Percentiles rank a stretch among this genome's conserved stretches.
Evolutionary conservation across 2,888 invertebrate genomes (phyloP).

Genomic region (Zonitis immaculata): DNA sequence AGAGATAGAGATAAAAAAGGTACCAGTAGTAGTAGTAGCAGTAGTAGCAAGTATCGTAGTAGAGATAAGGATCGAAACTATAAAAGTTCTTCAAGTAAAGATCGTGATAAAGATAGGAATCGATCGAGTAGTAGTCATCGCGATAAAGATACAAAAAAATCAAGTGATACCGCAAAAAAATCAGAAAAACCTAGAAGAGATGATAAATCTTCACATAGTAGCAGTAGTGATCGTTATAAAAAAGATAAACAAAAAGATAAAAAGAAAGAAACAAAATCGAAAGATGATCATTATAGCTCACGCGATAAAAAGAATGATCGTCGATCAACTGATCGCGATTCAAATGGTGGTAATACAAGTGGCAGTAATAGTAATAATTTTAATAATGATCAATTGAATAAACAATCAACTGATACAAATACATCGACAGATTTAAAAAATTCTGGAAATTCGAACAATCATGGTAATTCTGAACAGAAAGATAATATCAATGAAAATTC

Average conservation of each 20-base stretch:
- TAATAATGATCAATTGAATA: conserved; percentile 62
- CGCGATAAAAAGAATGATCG: conserved; percentile 62
- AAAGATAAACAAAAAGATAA: conserved; percentile 33
- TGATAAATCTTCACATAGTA: conserved; percentile 21
- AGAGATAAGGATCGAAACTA: conserved; percentile 25
- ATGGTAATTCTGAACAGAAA: conserved; percentile 38
- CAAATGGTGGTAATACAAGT: conserved; percentile 63
- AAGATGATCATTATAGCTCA: conserved; percentile 68
- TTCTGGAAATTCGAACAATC: conserved; percentile 33
- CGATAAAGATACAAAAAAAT: conserved; percentile 35
- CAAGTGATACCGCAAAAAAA: conserved; percentile 32
- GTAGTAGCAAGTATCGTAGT: conserved; percentile 33
- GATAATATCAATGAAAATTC: conserved; percentile 21
- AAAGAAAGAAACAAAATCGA: conserved; percentile 49
- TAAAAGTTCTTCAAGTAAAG: conserved; percentile 23
- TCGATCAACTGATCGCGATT: conserved; percentile 73
- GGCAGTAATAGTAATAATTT: conserved; percentile 24
- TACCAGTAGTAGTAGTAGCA: conserved; percentile 33
- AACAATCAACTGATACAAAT: conserved; percentile 38
- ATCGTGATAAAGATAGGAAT: conserved; percentile 26
- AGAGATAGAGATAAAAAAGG: conserved; percentile 12
- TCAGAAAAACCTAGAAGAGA: conserved; percentile 29
- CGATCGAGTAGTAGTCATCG: conserved; percentile 22
- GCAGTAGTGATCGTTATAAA: conserved; percentile 22
- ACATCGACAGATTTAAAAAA: conserved; percentile 43